phyloP scores from a whole-genome alignment of 2,113 vertebrate genomes.

The Bungarus multicinctus region DNA sequence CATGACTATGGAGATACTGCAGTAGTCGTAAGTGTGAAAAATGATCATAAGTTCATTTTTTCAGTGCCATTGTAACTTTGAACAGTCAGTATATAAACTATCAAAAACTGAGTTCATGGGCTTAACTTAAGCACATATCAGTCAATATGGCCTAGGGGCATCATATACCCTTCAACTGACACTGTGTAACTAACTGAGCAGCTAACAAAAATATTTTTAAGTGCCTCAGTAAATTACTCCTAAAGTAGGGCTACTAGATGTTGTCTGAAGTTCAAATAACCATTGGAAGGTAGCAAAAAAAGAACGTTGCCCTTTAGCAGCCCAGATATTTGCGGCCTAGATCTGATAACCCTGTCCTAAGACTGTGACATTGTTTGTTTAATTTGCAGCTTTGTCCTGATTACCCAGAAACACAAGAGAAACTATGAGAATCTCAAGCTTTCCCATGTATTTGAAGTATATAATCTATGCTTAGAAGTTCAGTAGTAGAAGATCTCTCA shows the following conservation, averaged over 20 bases:
- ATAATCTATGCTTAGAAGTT: neutral
- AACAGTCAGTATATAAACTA: neutral
- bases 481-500: neutral
- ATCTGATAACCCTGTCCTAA: neutral
- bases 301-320: neutral
- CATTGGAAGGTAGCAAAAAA: neutral
- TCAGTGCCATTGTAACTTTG: neutral
- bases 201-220: neutral
- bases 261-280: neutral
- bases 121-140: neutral
- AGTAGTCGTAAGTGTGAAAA: neutral
- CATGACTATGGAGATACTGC: neutral
- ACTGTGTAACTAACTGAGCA: neutral
- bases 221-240: neutral
- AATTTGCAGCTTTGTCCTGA: neutral
- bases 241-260: neutral
- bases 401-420: neutral
- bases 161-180: neutral
- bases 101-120: neutral
- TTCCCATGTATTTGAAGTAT: neutral
- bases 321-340: neutral
- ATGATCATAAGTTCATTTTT: neutral
- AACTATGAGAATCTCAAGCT: neutral
- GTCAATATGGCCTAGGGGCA: neutral
- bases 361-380: neutral